These are phyloP conservation scores for Ectobius pallidus DNA, from an alignment of 2,888 invertebrate species.

Conservation along the genomic window DNA sequence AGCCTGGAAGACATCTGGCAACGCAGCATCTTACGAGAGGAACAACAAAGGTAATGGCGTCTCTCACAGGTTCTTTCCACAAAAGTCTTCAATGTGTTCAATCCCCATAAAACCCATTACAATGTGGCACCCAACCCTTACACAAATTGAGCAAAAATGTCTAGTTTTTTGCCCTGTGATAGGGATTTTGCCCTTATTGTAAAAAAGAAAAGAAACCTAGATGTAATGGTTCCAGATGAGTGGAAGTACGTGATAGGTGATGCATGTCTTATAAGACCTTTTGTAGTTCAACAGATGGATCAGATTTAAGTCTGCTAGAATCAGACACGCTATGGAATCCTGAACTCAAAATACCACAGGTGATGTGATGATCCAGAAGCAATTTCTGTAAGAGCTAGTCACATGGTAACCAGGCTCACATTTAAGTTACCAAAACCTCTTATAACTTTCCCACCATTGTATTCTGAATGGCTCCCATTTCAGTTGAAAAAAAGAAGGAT, in stretches of 20 bases:
- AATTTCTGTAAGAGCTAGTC: neutral
- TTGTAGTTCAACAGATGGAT: neutral
- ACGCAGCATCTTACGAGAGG: no score
- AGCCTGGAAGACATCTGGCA: no score
- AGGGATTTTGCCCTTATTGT: neutral
- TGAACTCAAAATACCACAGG: neutral
- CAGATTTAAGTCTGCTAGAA: neutral
- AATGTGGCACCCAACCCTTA: no score
- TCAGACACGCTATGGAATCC: neutral
- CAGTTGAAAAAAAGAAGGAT: neutral
- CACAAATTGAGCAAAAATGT: constrained; percentile 9
- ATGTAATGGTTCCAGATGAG: neutral
- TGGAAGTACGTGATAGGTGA: neutral
- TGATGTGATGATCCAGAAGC: neutral
- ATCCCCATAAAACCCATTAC: no score
- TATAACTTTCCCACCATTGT: neutral
- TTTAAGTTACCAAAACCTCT: neutral
- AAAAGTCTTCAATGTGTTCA: no score
- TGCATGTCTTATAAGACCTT: neutral
- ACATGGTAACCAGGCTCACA: neutral
- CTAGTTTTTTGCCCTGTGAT: neutral
- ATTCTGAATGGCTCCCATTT: neutral
- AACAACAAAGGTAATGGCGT: no score
- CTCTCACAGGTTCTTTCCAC: no score
- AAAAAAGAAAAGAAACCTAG: neutral